phyloP scores from a whole-genome alignment of 2,797 vertebrate genomes.

The Anabas testudineus region DNA sequence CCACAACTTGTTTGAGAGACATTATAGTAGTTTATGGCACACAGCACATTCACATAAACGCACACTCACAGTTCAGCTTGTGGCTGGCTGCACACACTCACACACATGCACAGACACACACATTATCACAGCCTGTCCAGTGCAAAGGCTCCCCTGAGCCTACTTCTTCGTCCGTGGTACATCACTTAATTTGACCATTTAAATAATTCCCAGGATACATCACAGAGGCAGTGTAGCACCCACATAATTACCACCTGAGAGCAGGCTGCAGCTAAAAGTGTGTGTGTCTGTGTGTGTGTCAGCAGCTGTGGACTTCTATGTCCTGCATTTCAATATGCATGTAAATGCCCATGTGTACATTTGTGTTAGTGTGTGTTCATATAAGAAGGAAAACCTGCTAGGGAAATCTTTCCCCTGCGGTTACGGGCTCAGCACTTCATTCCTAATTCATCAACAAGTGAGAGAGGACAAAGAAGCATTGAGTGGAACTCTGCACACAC shows the following conservation, averaged over 20 bases:
- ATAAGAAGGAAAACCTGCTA: conserved; percentile 33
- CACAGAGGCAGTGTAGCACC: conserved; percentile 36
- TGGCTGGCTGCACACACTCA: neutral
- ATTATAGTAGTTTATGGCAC: conserved; percentile 30
- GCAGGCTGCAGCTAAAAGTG: neutral
- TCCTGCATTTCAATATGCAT: neutral
- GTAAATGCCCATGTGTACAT: neutral
- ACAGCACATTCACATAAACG: neutral
- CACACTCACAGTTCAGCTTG: neutral
- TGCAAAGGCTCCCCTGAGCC: conserved; percentile 41
- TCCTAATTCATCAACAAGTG: conserved; percentile 62
- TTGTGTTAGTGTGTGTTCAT: neutral
- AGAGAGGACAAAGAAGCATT: conserved; percentile 24
- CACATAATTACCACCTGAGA: conserved; percentile 60
- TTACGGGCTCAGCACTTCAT: conserved; percentile 44
- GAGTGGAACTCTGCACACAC: conserved; percentile 4
- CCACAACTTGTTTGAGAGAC: conserved; percentile 41
- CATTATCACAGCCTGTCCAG: conserved; percentile 27
- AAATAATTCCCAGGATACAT: conserved; percentile 61
- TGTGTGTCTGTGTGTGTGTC: neutral
- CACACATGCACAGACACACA: conserved; percentile 7
- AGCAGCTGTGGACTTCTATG: neutral
- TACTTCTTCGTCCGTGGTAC: conserved; percentile 35
- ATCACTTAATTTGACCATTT: conserved; percentile 70
- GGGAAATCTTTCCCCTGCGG: conserved; percentile 35